Base-by-base conservation (phyloP, 2,888 invertebrate species). In the Capitulum mitella region DNA sequence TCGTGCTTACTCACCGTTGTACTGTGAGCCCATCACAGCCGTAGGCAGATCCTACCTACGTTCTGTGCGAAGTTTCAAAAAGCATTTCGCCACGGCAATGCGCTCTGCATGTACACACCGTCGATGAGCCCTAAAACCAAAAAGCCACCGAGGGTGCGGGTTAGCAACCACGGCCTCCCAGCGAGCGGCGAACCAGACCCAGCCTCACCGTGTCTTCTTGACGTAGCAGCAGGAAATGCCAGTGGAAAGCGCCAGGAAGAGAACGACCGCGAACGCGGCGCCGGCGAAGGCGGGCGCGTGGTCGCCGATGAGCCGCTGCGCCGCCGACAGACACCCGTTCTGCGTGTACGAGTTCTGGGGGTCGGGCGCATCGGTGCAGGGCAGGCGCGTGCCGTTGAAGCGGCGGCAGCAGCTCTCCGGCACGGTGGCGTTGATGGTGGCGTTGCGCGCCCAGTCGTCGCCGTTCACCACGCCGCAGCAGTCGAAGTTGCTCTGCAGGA, bases 381-480 rank as follows among this genome's bases (percentile, higher is more conserved):
- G 29, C 26, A 40, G 37, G 16, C 14, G 26, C 19, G 70, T 40
- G 70, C 70, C 70, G 70, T 70, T 70, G 37, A 1, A 2, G 26
- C 26, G 14, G 0, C 70, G 70, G 70, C 70, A 70, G 70, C 70
- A 70, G 70, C 70, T 70, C 16, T 22, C 26, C 26, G 70, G 70
- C 70, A 70, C 70, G 22, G 22, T 6, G 37, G 37, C 16, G 70
- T 6, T n/a, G 37, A 70, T 37, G 40, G 26, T n/a, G 37, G 19
- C 16, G 37, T 70, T 22, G 37, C 1, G 37, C 26, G 40, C 26
- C 70, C 70, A 86, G 81, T 86, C 86, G 64, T 79, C 77, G 32
- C 88, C 90, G 10, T 91, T 90, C 70, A 90, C 89, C 8, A 93
- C 91, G 0, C 94, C 94, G 86, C 94, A 94, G 85, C 94, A 94